Percentiles rank a stretch among this genome's conserved stretches.
phyloP scores from a whole-genome alignment of 2,797 vertebrate species.

The Gymnoscopelus microlampas region DNA sequence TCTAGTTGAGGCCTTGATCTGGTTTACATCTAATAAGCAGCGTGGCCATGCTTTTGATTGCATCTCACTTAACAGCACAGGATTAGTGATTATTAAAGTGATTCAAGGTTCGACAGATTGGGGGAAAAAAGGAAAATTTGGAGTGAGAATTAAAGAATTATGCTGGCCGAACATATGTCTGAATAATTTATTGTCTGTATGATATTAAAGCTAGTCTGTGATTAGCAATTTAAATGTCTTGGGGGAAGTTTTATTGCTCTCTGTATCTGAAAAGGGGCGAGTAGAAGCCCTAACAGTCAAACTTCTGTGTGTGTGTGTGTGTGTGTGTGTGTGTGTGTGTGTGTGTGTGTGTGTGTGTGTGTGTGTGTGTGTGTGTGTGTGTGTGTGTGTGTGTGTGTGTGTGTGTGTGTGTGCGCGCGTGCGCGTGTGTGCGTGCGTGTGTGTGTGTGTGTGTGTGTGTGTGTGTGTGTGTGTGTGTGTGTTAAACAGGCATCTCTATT shows the following conservation, averaged over 20 bases:
- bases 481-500: slow-evolving; percentile 78
- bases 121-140: slow-evolving; percentile 72
- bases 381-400: slow-evolving; percentile 61
- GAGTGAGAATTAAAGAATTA: slow-evolving; percentile 72
- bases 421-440: slow-evolving; percentile 71
- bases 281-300: slow-evolving; percentile 35
- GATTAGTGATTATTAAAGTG: slow-evolving; percentile 59
- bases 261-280: slow-evolving; percentile 58
- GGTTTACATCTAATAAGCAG: slow-evolving; percentile 66
- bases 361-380: slow-evolving; percentile 62
- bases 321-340: slow-evolving; percentile 51
- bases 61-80: slow-evolving; percentile 68
- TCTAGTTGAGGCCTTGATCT: slow-evolving; percentile 71
- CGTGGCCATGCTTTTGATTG: slow-evolving; percentile 73
- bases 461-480: slow-evolving; percentile 65
- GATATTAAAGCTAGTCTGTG: slow-evolving; percentile 76
- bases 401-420: slow-evolving; percentile 59
- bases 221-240: slow-evolving; percentile 83
- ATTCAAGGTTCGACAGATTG: slow-evolving; percentile 76
- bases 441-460: slow-evolving; percentile 58
- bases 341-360: slow-evolving; percentile 65
- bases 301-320: slow-evolving; percentile 58
- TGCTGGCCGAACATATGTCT: slow-evolving; percentile 74
- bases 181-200: slow-evolving; percentile 81
- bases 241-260: slow-evolving; percentile 66